Evolutionary conservation across 2,113 vertebrate species (phyloP), one percentile per base, ranked within the genome.

Genomic region (Corvus cornix): DNA sequence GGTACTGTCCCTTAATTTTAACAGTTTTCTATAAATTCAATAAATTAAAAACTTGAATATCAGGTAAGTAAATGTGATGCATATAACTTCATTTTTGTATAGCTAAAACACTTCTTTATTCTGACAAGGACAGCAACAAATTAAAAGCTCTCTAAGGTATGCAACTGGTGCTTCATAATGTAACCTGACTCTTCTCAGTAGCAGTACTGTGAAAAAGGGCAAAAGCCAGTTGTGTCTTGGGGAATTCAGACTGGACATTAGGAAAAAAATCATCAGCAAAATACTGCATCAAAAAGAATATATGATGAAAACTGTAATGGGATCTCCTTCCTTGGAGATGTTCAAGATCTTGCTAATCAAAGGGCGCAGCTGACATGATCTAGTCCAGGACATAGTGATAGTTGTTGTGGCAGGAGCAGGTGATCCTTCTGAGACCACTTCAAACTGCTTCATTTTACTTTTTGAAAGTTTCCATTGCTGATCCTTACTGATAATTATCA

Each of bases 31-130:
- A 59, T n/a, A 87, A 87, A 22, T 92, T 80, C 75, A 74, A 39
- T 86, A 84, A 87, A 87, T 87, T 93, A 88, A 96, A 84, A 21
- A 93, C 95, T 63, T 78, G 26, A 91, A 73, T 80, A 83, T 90
- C 96, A 95, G 75, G 82, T 85, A 95, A 89, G 10, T 72, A 72
- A 96, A 87, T 72, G n/a, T 88, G 80, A 97, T 41, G 41, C 58
- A 28, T 89, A 41, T 73, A 90, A 92, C 87, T 96, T 94, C 73
- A 93, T 33, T 95, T 96, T 84, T 94, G 76, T 68, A 66, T 43
- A 88, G 37, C 20, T 91, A 60, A 83, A 96, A 41, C 56, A 69
- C 58, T 48, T 73, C 5, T 62, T 69, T 48, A 48, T n/a, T n/a
- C 49, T 48, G 26, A 21, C 18, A n/a, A 68, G 11, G 10, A 30